Evolutionary conservation across 2,888 invertebrate genomes (phyloP), one percentile per base, ranked within the genome.

Genomic region (Caenorhabditis zanzibari): DNA sequence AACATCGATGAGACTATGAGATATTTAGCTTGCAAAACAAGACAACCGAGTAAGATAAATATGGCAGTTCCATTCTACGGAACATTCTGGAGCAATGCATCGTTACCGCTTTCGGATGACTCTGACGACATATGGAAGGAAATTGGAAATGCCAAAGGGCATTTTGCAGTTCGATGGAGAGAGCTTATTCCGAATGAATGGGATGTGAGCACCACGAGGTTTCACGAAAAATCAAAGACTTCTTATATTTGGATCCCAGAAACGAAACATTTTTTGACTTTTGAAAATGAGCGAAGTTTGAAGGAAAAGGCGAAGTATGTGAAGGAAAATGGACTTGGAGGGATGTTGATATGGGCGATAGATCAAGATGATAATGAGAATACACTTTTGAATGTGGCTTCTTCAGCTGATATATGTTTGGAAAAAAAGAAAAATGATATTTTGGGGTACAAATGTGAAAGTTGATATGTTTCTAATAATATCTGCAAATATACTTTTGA

Each of bases 1-100:
- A 66, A 66, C 16, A 22, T 66, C n/a, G 49, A 66, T 22, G 49
- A 66, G 9, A 66, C 66, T 35, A 52, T 66, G 49, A 32, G 35
- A 35, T 52, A 52, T 2, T 7, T 66, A 35, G 12, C 16, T 12
- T 66, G 66, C 9, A 19, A 52, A 35, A 66, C 66, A 4, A 66
- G 28, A 26, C 16, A 49, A 52, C 66, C 66, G 9, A 66, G 14
- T 35, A 66, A 52, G 28, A 1, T 66, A 2, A 66, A 66, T 28
- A 66, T 66, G 49, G 66, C 35, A 3, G 66, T 66, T 5, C 35
- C 66, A 14, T 66, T 66, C 19, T 52, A 52, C 28, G 66, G 66
- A 66, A 66, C 52, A 16, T 52, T 22, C 35, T 66, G 66, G 66
- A 35, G 9, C 0, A 35, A 66, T 35, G 22, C 22, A 12, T 19